Evolutionary conservation across 2,797 vertebrate species (phyloP).

Genomic region (Meriones psammophilus): DNA sequence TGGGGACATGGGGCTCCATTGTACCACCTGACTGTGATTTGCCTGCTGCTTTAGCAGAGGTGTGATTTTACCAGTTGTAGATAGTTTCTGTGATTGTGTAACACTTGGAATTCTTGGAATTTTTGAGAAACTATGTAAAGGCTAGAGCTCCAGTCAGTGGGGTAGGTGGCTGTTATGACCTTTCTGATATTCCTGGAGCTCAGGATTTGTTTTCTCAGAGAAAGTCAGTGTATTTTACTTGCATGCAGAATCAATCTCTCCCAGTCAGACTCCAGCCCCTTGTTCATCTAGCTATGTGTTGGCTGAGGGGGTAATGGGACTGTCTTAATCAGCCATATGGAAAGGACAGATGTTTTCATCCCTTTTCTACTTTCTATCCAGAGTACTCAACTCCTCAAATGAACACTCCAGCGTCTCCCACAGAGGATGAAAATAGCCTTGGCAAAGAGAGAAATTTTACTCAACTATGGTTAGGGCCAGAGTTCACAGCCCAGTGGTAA

Average conservation of each 20-base stretch:
- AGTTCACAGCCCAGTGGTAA: background rate
- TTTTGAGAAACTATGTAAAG: no score
- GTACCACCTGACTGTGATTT: no score
- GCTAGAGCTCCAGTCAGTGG: no score
- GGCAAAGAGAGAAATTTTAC: slow-evolving; percentile 36
- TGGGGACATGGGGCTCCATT: no score
- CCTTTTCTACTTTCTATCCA: background rate
- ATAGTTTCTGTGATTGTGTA: no score
- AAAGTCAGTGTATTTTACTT: slow-evolving; percentile 1
- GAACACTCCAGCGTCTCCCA: background rate
- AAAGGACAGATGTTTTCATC: background rate
- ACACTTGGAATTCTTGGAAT: no score
- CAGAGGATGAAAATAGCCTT: slow-evolving; percentile 36
- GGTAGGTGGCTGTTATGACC: background rate
- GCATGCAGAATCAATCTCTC: background rate
- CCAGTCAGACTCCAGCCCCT: background rate
- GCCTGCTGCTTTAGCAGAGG: no score
- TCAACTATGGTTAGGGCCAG: slow-evolving; percentile 33
- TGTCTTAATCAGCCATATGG: background rate
- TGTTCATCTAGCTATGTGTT: background rate
- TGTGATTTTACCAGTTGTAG: no score
- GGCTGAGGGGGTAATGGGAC: background rate
- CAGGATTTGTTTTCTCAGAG: background rate
- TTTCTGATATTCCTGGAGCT: background rate
- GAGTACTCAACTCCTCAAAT: background rate